These are phyloP conservation scores for Thera obeliscata DNA, from an alignment of 2,888 invertebrate species.

Conservation along the genomic window DNA sequence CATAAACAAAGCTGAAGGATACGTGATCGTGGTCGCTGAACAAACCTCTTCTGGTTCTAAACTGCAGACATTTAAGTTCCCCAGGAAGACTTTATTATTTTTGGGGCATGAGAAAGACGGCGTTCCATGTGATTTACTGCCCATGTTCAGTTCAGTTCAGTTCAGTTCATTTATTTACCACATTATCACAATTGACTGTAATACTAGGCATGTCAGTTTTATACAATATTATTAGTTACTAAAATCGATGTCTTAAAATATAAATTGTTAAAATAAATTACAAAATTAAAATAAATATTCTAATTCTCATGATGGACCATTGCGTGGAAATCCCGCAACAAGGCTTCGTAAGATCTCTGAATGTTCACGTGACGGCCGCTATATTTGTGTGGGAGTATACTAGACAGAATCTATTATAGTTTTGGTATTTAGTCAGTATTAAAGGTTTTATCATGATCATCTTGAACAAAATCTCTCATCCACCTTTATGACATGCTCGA, in stretches of 20 bases:
- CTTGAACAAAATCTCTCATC: no score
- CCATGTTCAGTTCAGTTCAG: no score
- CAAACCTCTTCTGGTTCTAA: conserved; percentile 93
- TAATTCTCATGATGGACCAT: conserved; percentile 91
- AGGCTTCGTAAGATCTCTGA: conserved; percentile 93
- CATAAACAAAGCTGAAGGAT: conserved; percentile 88
- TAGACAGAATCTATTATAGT: conserved; percentile 86
- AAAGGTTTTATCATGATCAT: no score
- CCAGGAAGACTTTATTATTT: conserved; percentile 91
- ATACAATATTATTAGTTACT: no score
- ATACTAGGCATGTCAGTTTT: no score
- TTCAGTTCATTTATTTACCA: no score
- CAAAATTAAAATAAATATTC: no score
- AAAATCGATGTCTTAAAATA: no score
- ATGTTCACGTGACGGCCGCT: conserved; percentile 98
- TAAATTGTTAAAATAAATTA: no score
- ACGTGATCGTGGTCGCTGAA: conserved; percentile 93
- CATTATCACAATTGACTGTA: no score
- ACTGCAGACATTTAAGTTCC: conserved; percentile 89
- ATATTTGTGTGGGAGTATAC: conserved; percentile 96
- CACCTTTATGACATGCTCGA: no score
- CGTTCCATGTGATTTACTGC: conserved; percentile 93
- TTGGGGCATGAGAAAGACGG: conserved; percentile 97
- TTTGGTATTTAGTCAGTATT: conserved; percentile 10
- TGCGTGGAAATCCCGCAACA: conserved; percentile 97